Conservation (phyloP, 37 sponge, comb jelly and placozoan genomes). For the Geodia barretti region DNA sequence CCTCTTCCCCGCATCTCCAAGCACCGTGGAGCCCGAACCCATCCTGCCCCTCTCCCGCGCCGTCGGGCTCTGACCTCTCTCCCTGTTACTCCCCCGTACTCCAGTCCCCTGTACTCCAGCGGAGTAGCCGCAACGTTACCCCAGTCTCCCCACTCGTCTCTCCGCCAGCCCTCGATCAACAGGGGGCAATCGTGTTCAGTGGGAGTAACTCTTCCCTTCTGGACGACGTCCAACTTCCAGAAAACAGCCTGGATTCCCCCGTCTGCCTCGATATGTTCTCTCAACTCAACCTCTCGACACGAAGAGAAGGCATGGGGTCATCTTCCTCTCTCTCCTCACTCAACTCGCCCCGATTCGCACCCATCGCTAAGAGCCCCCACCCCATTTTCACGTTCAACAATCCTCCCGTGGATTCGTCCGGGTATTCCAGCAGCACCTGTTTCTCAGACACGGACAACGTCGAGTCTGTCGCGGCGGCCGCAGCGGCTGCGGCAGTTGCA, state of each 20-base stretch:
- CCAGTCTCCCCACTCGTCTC: constrained; percentile 76
- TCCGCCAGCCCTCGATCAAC: constrained; percentile 44
- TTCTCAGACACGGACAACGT: constrained; percentile 47
- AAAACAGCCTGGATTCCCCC: constrained; percentile 36
- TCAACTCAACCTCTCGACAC: constrained; percentile 39
- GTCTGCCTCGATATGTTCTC: constrained; percentile 50
- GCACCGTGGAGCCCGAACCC: constrained; percentile 78
- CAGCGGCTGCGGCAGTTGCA: not conserved
- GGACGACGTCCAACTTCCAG: constrained; percentile 21
- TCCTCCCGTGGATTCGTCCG: constrained; percentile 49
- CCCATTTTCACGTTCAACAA: constrained; percentile 43
- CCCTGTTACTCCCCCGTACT: constrained; percentile 64
- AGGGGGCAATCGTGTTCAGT: constrained; percentile 38
- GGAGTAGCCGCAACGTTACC: constrained; percentile 55
- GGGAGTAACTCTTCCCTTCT: constrained; percentile 57
- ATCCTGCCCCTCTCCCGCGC: constrained; percentile 56
- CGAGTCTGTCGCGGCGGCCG: not conserved
- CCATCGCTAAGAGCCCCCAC: constrained; percentile 35
- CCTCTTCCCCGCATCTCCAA: constrained; percentile 23
- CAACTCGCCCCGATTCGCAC: constrained; percentile 68
- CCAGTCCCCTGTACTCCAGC: constrained; percentile 56
- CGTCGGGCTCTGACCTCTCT: constrained; percentile 41
- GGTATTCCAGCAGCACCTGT: constrained; percentile 52
- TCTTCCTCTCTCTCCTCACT: constrained; percentile 83
- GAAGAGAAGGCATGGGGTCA: constrained; percentile 62